These are phyloP conservation scores for Aurelia sp. DNA, from an alignment of 30 jellyfish, hydroid and myxozoan species.

Conservation along the genomic window DNA sequence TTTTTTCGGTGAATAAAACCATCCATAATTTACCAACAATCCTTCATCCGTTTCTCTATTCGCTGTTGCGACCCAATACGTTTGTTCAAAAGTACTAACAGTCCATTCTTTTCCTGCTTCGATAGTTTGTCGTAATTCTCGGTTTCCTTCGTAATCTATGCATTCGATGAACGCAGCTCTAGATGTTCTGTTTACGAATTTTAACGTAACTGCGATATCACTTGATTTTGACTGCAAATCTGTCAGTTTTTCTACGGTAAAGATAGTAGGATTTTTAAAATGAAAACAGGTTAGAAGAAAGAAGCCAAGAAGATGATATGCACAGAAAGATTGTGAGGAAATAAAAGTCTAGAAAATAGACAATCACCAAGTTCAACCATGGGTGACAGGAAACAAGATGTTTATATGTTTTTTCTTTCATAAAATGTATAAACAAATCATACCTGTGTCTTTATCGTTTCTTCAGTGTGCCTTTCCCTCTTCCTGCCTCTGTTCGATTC, in stretches of 20 bases:
- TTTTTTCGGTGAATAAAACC: slow-evolving; percentile 93
- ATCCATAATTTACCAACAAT: slow-evolving; percentile 86
- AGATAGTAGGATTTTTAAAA: background rate
- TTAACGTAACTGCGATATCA: slow-evolving; percentile 73
- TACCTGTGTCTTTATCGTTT: too few species aligned
- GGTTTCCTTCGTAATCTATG: slow-evolving; percentile 69
- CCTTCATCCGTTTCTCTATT: slow-evolving; percentile 95
- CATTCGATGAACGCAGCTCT: slow-evolving; percentile 84
- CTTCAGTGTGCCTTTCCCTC: too few species aligned
- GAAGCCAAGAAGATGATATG: too few species aligned
- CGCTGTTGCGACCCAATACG: slow-evolving; percentile 90
- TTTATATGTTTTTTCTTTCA: too few species aligned
- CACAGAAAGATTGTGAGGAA: too few species aligned
- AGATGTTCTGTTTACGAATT: slow-evolving; percentile 84
- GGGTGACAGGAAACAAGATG: too few species aligned
- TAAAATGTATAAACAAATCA: too few species aligned
- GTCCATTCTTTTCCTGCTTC: slow-evolving; percentile 92
- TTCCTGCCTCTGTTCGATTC: too few species aligned
- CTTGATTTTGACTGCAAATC: slow-evolving; percentile 77
- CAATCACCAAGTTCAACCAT: too few species aligned
- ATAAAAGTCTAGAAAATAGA: too few species aligned
- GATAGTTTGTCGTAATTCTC: slow-evolving; percentile 74
- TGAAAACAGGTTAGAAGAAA: background rate
- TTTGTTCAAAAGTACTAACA: slow-evolving; percentile 75
- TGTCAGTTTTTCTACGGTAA: slow-evolving; percentile 77